Evolutionary conservation across 2,888 invertebrate genomes (phyloP).

Genomic region (Agrochola macilenta): DNA sequence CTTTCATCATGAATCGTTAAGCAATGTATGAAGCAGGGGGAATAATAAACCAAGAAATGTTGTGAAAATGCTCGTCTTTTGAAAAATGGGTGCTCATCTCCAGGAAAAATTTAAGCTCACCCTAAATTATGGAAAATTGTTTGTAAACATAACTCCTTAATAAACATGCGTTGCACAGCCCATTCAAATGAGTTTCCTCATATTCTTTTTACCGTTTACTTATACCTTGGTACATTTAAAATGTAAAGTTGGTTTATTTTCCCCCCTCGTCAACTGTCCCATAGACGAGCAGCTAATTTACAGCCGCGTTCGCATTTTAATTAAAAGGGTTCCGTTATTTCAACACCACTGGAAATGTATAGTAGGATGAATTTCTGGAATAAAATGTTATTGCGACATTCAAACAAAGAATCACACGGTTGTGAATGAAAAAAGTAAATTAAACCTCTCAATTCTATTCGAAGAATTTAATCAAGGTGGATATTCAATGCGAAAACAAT

Average conservation of each 20-base stretch:
- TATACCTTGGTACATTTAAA: neutral
- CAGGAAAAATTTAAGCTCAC: conserved; percentile 23
- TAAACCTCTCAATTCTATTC: conserved; percentile 16
- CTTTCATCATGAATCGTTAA: conserved; percentile 24
- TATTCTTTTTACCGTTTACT: conserved; percentile 2
- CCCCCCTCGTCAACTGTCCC: conserved; percentile 65
- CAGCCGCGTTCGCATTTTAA: conserved; percentile 73
- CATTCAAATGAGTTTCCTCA: conserved; percentile 12
- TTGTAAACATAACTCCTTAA: neutral
- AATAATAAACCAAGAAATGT: conserved; percentile 18
- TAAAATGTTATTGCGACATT: conserved; percentile 10
- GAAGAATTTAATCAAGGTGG: conserved; percentile 31
- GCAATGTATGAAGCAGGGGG: conserved; percentile 5
- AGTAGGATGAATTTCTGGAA: conserved; percentile 37
- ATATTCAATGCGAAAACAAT: conserved; percentile 17
- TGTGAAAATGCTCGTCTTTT: conserved; percentile 20
- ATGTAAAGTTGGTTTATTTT: conserved; percentile 35
- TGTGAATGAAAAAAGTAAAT: conserved; percentile 6
- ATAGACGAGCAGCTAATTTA: conserved; percentile 73
- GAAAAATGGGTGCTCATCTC: neutral
- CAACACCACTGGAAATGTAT: conserved; percentile 43
- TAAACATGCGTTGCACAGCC: neutral
- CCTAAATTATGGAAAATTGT: conserved; percentile 24
- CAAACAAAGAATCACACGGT: conserved; percentile 13
- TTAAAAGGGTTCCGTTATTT: conserved; percentile 71